Evolutionary conservation across 2,113 vertebrate genomes (phyloP), one percentile per base, ranked within the genome.

Genomic region (Caranx ignobilis): DNA sequence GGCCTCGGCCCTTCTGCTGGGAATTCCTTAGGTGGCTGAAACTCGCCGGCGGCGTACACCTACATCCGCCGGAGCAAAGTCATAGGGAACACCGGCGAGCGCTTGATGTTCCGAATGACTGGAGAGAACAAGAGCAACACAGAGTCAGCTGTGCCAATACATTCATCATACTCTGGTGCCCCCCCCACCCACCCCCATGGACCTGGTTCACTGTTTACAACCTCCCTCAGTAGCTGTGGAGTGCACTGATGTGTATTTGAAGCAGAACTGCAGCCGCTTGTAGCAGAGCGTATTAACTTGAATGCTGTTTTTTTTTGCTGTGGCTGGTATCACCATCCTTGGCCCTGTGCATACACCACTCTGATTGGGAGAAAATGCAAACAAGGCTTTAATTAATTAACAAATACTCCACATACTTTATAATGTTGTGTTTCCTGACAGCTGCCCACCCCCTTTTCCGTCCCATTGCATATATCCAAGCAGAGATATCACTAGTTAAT

Each of bases 91-190:
- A 73, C 87, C 81, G 37, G 91, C 57, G 48, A 86, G 80, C 73
- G 63, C 87, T 85, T 88, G 65, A 87, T 89, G 92, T 95, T 94
- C 89, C 90, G 76, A 92, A 79, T 91, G 89, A 87, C 87, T 93
- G 88, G 84, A 89, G 86, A 91, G 87, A 90, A 89, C 90, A 88
- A 84, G 89, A 86, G 87, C 82, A 87, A 90, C 92, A 92, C 79
- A 74, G 91, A 93, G 89, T 90, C 61, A 73, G 79, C 87, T 85
- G 77, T 84, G 80, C 92, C 91, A 89, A 92, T 90, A 91, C 93
- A 94, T 94, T 93, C 87, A 93, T 94, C 94, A 94, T 92, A 88
- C 86, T 87, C 86, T 50, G 63, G 79, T 84, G 75, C 69, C 67
- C 48, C 32, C 52, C 59, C 13, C 5, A 0, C 19, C 19, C 16